These are phyloP conservation scores for Podarcis cretensis DNA, from an alignment of 2,113 vertebrate genomes.

Conservation along the genomic window DNA sequence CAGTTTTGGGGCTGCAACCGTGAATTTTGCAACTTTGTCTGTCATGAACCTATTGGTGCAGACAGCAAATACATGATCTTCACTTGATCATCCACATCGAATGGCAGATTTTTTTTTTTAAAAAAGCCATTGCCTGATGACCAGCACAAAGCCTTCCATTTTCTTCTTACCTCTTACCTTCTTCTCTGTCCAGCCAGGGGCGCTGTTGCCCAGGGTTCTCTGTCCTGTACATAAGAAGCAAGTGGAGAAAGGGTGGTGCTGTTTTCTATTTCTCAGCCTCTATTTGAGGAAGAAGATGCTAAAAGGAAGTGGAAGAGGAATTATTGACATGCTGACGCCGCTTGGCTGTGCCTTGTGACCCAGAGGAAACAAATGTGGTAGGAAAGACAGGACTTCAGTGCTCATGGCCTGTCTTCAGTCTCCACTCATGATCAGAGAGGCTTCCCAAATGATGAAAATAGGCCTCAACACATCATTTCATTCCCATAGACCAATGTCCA, in stretches of 20 bases:
- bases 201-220: not conserved
- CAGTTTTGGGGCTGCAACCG: too few species aligned
- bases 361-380: not conserved
- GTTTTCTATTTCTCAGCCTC: constrained; percentile 31
- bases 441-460: not conserved
- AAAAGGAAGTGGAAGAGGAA: constrained; percentile 21
- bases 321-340: not conserved
- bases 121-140: too few species aligned
- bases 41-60: too few species aligned
- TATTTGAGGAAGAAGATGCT: constrained; percentile 13
- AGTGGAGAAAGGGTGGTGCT: not conserved
- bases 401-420: not conserved
- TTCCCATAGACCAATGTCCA: too few species aligned
- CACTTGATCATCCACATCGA: too few species aligned
- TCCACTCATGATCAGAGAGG: not conserved
- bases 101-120: too few species aligned
- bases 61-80: too few species aligned
- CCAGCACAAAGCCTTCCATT: not conserved
- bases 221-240: not conserved
- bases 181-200: constrained; percentile 7
- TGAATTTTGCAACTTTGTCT: too few species aligned
- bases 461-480: not conserved
- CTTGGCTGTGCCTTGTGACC: not conserved
- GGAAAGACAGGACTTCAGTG: not conserved
- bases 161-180: too few species aligned